Evolutionary conservation across 2,888 invertebrate genomes (phyloP).

Genomic region (Aspidiotus rigidus): DNA sequence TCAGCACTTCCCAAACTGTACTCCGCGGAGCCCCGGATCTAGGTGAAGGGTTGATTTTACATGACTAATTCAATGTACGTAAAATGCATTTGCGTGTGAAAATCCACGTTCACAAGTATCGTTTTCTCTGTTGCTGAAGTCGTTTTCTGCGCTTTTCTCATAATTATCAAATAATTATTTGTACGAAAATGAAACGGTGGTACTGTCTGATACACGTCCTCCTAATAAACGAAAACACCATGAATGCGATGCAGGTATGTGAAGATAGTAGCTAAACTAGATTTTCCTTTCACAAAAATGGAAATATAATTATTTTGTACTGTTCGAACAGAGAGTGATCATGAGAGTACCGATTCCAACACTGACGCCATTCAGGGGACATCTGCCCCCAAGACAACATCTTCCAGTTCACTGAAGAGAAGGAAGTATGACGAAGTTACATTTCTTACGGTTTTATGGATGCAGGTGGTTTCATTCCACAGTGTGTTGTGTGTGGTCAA

Average conservation of each 20-base stretch:
- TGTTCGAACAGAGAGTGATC: not conserved
- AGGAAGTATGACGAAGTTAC: not conserved
- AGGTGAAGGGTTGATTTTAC: too few relatives aligned
- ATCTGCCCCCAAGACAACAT: not conserved
- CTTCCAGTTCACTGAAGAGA: not conserved
- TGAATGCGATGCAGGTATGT: not conserved
- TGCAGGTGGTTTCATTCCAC: constrained; percentile 1
- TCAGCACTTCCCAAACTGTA: too few relatives aligned
- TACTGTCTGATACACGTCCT: not conserved
- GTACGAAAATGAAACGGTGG: constrained; percentile 2
- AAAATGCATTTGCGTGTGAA: not conserved
- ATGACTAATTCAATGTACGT: not conserved
- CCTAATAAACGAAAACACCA: not conserved
- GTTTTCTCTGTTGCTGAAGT: too few relatives aligned
- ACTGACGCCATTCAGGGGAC: not conserved
- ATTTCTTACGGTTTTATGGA: constrained; percentile 1
- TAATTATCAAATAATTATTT: too few relatives aligned
- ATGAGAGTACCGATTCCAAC: not conserved
- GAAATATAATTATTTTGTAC: not conserved
- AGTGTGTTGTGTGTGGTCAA: constrained; percentile 2
- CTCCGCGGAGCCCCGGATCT: too few relatives aligned
- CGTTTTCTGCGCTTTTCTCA: too few relatives aligned
- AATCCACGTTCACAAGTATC: not conserved
- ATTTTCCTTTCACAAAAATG: not conserved
- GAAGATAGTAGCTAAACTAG: not conserved